Conservation (phyloP, 1,140 invertebrate species). For the Agraylea sexmaculata region DNA sequence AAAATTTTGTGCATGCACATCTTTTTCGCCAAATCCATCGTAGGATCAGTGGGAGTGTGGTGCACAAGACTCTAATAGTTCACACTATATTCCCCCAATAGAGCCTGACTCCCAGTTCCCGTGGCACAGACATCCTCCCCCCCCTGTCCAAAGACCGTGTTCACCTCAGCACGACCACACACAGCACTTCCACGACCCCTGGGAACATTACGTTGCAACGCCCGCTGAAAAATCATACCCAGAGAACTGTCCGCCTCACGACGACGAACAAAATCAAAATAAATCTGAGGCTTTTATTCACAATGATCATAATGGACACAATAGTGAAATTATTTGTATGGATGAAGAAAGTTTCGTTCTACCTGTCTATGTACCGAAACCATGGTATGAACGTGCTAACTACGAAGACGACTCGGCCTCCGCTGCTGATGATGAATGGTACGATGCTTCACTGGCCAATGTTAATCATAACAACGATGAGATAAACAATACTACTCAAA, state of each 20-base stretch:
- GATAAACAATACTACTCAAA: not conserved
- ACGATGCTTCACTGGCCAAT: not conserved
- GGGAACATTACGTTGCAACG: slow-evolving; percentile 37
- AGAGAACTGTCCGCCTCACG: slow-evolving; percentile 13
- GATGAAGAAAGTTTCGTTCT: no score
- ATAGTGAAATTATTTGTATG: no score
- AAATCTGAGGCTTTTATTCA: slow-evolving; percentile 13
- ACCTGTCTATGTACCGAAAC: slow-evolving; percentile 6
- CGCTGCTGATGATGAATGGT: slow-evolving; percentile 3
- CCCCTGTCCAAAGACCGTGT: slow-evolving; percentile 1
- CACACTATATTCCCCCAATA: slow-evolving; percentile 18
- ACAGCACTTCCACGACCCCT: slow-evolving; percentile 44
- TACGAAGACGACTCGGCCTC: slow-evolving; percentile 6
- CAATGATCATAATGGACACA: slow-evolving; percentile 10
- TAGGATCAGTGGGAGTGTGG: slow-evolving; percentile 15
- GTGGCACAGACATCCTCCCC: slow-evolving; percentile 33
- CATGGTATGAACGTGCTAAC: slow-evolving; percentile 13
- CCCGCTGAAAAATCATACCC: slow-evolving; percentile 4
- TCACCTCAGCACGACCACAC: not conserved
- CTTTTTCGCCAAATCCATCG: slow-evolving; percentile 17
- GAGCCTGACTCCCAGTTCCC: slow-evolving; percentile 35
- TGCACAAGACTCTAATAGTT: slow-evolving; percentile 10
- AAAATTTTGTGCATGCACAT: slow-evolving; percentile 22
- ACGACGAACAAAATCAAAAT: slow-evolving; percentile 14
- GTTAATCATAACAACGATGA: not conserved